Percentiles rank a stretch among this genome's conserved stretches.
Evolutionary conservation across 2,797 vertebrate species (phyloP).

Genomic region (Syndactyla subalaris): DNA sequence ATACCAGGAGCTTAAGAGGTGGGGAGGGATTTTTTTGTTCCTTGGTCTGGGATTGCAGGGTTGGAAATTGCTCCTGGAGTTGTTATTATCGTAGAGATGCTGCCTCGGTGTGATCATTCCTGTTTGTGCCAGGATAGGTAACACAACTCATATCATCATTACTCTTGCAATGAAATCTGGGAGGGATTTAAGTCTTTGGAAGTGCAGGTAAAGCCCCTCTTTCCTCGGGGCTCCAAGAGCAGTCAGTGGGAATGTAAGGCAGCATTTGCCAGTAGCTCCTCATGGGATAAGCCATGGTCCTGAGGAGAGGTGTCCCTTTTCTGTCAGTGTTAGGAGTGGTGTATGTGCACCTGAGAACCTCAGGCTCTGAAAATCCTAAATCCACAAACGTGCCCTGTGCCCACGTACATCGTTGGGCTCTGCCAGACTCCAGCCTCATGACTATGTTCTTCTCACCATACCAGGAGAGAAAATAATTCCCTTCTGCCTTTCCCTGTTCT

Average conservation of each 20-base stretch:
- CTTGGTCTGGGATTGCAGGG: neutral
- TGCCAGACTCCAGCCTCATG: neutral
- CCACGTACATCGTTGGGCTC: neutral
- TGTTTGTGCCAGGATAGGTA: neutral
- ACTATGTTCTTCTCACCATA: neutral
- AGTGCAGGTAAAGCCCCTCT: neutral
- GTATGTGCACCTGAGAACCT: neutral
- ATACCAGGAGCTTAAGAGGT: neutral
- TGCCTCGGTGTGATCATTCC: neutral
- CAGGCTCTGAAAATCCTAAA: neutral
- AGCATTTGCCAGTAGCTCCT: neutral
- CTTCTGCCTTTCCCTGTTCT: constrained; percentile 8
- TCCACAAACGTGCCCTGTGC: neutral
- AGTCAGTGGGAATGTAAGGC: neutral
- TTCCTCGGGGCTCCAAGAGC: neutral
- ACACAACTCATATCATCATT: rapidly evolving
- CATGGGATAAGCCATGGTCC: rapidly evolving
- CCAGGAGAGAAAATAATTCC: constrained; percentile 14
- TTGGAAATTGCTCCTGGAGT: neutral
- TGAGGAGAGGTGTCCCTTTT: neutral
- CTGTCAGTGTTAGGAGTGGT: neutral
- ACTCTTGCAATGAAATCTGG: neutral
- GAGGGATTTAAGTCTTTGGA: neutral
- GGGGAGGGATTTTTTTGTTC: neutral
- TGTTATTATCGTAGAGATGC: rapidly evolving